Percentiles rank a stretch among this genome's conserved stretches.
Evolutionary conservation across 92 coral and sea anemone species (phyloP).

Genomic region (Porites divaricata): DNA sequence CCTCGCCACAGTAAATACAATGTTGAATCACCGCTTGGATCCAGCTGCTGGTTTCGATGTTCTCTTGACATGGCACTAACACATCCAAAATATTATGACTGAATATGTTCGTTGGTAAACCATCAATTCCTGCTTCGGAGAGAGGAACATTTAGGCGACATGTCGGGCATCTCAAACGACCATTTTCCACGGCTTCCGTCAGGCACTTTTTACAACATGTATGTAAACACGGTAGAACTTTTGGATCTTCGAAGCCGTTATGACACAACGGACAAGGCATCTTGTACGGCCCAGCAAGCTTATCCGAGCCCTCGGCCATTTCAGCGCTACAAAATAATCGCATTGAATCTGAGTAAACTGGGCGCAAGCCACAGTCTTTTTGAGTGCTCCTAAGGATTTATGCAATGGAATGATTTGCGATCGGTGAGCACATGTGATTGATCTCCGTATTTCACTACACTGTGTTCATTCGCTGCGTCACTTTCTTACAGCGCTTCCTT

Average conservation of each 20-base stretch:
- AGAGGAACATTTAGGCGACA: conserved; percentile 92
- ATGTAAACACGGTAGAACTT: conserved; percentile 99
- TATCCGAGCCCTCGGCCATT: conserved; percentile 98
- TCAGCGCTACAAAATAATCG: conserved; percentile 83
- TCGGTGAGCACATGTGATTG: conserved; percentile 78
- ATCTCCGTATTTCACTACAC: conserved; percentile 32
- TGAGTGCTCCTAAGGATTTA: conserved; percentile 51
- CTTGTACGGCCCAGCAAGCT: conserved; percentile 66
- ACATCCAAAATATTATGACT: conserved; percentile 89
- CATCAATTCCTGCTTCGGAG: conserved; percentile 89
- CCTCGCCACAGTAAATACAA: conserved; percentile 96
- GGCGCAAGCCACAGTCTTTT: conserved; percentile 63
- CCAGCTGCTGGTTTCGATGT: conserved; percentile 67
- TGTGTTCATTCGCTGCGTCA: conserved; percentile 46
- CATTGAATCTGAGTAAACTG: conserved; percentile 82
- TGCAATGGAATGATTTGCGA: conserved; percentile 55
- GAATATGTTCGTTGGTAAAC: conserved; percentile 80
- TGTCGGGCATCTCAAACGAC: conserved; percentile 92
- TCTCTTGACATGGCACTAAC: conserved; percentile 82
- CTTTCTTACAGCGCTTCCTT: conserved; percentile 46
- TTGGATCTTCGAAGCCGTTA: conserved; percentile 91
- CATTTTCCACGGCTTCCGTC: conserved; percentile 90
- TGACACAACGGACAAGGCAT: conserved; percentile 87
- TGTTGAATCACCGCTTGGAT: conserved; percentile 86
- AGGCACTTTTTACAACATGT: conserved; percentile 95